phyloP scores from a whole-genome alignment of 2,888 invertebrate genomes.

The Cheilosia variabilis region DNA sequence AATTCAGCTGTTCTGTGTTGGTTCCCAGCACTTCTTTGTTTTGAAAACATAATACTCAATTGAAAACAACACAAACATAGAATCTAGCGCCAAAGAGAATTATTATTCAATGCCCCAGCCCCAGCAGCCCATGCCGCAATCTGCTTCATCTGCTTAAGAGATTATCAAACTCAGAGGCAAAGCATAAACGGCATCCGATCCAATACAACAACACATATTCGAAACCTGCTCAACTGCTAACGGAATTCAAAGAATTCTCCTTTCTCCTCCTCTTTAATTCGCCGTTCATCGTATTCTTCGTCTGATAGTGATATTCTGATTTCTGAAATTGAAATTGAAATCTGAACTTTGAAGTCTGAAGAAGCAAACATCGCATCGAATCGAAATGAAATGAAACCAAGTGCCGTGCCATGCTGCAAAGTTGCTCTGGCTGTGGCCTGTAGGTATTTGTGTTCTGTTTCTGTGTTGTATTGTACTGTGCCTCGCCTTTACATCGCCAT shows the following conservation, averaged over 20 bases:
- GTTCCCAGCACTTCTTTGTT: neutral
- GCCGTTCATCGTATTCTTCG: neutral
- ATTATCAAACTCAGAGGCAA: neutral
- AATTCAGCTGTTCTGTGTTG: neutral
- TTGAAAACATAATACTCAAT: neutral
- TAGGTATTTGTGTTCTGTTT: no score
- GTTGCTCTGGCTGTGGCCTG: no score
- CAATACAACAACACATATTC: neutral
- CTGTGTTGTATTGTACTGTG: neutral
- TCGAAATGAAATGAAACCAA: neutral
- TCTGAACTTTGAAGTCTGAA: no score
- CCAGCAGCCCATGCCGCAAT: neutral
- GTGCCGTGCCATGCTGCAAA: no score
- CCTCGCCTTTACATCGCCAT: neutral
- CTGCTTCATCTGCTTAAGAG: constrained; percentile 1
- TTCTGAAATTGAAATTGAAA: no score
- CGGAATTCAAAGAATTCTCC: constrained; percentile 5
- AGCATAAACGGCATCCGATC: neutral
- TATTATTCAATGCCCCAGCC: neutral
- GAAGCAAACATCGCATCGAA: neutral
- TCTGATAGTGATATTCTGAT: neutral
- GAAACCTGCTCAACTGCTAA: constrained; percentile 10
- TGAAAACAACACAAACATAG: neutral
- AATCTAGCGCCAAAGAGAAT: constrained; percentile 5
- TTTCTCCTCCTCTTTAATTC: neutral